These are phyloP conservation scores for Pegea sp. DNA, from an alignment of 23 tunicate species.

Conservation along the genomic window DNA sequence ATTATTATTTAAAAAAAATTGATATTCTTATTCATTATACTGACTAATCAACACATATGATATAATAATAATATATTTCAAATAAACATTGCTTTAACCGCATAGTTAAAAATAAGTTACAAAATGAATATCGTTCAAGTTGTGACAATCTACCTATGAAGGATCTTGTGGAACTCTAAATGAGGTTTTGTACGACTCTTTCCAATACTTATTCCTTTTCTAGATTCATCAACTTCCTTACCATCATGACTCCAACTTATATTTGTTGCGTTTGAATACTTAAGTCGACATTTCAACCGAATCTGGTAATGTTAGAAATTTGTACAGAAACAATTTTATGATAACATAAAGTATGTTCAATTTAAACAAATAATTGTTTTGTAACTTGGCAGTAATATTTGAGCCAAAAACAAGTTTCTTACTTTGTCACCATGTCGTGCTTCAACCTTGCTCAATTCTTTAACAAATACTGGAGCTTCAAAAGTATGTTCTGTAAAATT, in stretches of 20 bases:
- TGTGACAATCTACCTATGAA: neutral
- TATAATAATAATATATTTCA: too few species aligned
- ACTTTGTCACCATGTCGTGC: slow-evolving; percentile 65
- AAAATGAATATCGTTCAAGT: neutral
- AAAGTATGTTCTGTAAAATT: slow-evolving; percentile 2
- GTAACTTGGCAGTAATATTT: too few species aligned
- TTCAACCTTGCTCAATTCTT: slow-evolving; percentile 26
- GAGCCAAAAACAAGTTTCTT: slow-evolving; percentile 2
- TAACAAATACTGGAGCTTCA: slow-evolving; percentile 66
- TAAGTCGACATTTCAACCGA: neutral
- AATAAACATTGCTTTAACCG: too few species aligned
- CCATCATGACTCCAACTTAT: neutral
- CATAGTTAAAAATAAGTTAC: too few species aligned
- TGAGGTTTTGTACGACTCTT: neutral
- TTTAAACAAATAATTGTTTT: too few species aligned
- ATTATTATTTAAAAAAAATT: neutral
- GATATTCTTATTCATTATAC: too few species aligned
- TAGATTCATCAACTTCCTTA: neutral
- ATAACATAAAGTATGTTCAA: too few species aligned
- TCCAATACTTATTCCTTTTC: neutral
- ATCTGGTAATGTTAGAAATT: too few species aligned
- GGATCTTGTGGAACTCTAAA: neutral
- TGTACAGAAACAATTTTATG: too few species aligned
- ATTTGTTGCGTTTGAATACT: neutral
- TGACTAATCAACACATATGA: too few species aligned